A percentile compares a stretch with the other conserved stretches of the same genome.
These are phyloP conservation scores for Proteles cristata DNA, from an alignment of 2,113 vertebrate genomes.

Conservation along the genomic window DNA sequence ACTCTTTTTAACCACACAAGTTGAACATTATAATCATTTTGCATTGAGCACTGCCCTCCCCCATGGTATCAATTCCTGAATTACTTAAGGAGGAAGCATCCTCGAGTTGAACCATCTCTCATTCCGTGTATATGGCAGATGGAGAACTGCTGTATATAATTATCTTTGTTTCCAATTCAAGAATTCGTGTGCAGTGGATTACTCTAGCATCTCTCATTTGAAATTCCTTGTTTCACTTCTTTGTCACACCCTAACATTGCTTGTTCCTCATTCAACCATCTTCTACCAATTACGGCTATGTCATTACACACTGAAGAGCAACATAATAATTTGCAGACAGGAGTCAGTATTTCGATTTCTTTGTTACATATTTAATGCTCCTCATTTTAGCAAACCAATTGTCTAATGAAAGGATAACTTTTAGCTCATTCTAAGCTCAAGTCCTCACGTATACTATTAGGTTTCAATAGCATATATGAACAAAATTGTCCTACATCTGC, in stretches of 20 bases:
- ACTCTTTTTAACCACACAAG: neutral
- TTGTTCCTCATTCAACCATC: neutral
- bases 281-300: neutral
- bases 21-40: neutral
- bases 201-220: neutral
- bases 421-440: neutral
- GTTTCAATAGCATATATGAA: constrained; percentile 24
- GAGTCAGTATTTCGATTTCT: neutral
- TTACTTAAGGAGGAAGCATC: neutral
- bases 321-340: neutral
- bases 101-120: neutral
- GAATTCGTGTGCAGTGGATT: neutral
- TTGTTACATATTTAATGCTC: neutral
- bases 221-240: neutral
- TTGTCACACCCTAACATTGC: neutral
- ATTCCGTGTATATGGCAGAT: neutral
- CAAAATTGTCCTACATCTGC: neutral
- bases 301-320: neutral
- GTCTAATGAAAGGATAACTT: neutral
- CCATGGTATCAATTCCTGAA: neutral
- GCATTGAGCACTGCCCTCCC: neutral
- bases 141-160: neutral
- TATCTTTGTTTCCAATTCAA: constrained; percentile 5
- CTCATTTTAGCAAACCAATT: neutral
- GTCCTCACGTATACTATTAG: neutral